A percentile compares a stretch with the other conserved stretches of the same genome.
Conservation (phyloP, 2,888 invertebrate genomes). For the Archips xylosteana region DNA sequence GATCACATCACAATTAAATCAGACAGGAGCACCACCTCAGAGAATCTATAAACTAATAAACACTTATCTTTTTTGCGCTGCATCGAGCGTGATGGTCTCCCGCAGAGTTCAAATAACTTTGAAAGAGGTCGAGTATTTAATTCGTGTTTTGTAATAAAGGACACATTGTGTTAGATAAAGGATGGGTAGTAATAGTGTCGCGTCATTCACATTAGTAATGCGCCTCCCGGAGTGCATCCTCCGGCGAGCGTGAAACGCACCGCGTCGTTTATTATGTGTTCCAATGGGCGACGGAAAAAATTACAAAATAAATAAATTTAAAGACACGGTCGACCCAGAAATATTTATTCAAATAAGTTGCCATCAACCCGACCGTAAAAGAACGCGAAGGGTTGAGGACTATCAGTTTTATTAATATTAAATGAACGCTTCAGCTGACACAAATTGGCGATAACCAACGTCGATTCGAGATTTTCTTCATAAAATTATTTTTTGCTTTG, state of each 20-base stretch:
- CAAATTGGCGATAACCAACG: constrained; percentile 80
- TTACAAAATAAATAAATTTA: constrained; percentile 74
- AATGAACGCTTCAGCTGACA: constrained; percentile 84
- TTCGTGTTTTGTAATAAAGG: constrained; percentile 81
- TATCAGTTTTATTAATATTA: constrained; percentile 83
- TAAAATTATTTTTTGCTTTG: constrained; percentile 12
- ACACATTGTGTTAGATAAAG: constrained; percentile 82
- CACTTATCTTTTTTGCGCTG: constrained; percentile 68
- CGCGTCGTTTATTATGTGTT: constrained; percentile 53
- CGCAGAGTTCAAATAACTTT: constrained; percentile 76
- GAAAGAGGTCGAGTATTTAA: constrained; percentile 77
- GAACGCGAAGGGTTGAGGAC: constrained; percentile 78
- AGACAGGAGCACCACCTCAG: constrained; percentile 55
- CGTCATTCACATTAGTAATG: constrained; percentile 80
- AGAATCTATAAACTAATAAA: constrained; percentile 73
- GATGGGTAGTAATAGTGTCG: constrained; percentile 82
- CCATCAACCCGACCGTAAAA: constrained; percentile 83
- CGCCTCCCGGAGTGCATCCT: constrained; percentile 75
- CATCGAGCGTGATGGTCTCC: constrained; percentile 75
- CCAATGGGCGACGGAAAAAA: constrained; percentile 60
- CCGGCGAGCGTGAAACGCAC: constrained; percentile 53
- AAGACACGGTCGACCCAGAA: constrained; percentile 67
- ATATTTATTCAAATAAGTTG: constrained; percentile 85
- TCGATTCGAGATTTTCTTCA: constrained; percentile 59
- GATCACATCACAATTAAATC: constrained; percentile 63